Base-by-base conservation (phyloP, 2,888 invertebrate genomes). In the Ormyrus nitidulus region DNA sequence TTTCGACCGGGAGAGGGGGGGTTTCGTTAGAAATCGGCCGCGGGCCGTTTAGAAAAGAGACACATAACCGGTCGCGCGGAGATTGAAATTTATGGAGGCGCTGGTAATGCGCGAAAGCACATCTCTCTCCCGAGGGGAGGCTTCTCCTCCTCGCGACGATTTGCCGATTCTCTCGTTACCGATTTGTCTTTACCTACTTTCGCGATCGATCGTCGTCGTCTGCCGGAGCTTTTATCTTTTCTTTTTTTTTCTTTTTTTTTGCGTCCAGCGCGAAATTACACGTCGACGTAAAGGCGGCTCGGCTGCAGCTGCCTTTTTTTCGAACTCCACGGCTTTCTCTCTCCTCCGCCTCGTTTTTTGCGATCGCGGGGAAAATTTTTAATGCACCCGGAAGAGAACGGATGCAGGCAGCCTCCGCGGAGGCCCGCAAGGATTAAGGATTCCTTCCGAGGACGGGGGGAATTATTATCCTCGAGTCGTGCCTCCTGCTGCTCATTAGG, bases 141-240 rank as follows among this genome's bases (percentile, higher is more conserved):
- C 11, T 72, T 61, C 51, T 34, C 5, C 19, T 72, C 46, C 0
- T 54, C 59, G 53, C n/a, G 49, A 11, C 61, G 61, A 69, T 68
- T 34, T 56, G 73, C 49, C 79, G 65, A 76, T 76, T 70, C 71
- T 34, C 34, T 75, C 61, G 59, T 68, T 80, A 80, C 80, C 80
- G 80, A 80, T 80, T 80, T 72, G 80, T 75, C 80, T 68, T 76
- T 80, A 80, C 80, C 80, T 80, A 80, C 80, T 80, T 80, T 80
- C 80, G 80, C 70, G 71, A 62, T 56, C 70, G 73, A 48, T 5
- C 65, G 65, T 9, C 34, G 48, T n/a, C 58, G 34, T 34, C 34
- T 4, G 34, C 3, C 34, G 34, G 34, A 3, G 34, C 34, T 4
- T 34, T 34, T 34, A 0, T 34, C 4, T 34, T 34, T 34, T 34